phyloP scores from a whole-genome alignment of 1,140 invertebrate genomes.

The Ptiloglossa arizonensis region DNA sequence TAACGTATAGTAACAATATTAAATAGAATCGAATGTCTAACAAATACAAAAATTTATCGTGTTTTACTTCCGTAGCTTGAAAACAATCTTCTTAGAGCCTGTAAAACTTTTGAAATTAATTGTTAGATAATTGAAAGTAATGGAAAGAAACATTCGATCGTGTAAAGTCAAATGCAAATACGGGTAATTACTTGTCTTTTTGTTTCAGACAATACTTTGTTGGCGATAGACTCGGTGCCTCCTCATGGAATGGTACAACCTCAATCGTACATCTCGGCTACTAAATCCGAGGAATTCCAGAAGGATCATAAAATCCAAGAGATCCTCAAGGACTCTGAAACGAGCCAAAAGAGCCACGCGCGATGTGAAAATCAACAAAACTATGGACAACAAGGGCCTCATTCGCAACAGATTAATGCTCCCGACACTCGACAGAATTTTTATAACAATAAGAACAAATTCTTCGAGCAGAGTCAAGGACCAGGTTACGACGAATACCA shows the following conservation, averaged over 20 bases:
- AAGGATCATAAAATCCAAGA: constrained; percentile 65
- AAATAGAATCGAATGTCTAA: constrained; percentile 1
- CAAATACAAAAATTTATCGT: background rate
- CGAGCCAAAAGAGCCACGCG: constrained; percentile 14
- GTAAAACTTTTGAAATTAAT: background rate
- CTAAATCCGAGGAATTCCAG: constrained; percentile 55
- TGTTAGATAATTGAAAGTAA: background rate
- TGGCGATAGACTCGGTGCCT: constrained; percentile 72
- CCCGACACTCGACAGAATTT: constrained; percentile 20
- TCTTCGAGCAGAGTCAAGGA: constrained; percentile 37
- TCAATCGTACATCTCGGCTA: constrained; percentile 70
- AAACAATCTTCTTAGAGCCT: background rate
- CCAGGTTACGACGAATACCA: constrained; percentile 61
- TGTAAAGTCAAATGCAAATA: too few species aligned
- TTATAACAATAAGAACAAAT: constrained; percentile 41
- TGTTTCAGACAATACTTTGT: constrained; percentile 77
- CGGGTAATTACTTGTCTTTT: constrained; percentile 1
- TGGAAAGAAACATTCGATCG: too few species aligned
- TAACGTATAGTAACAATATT: background rate
- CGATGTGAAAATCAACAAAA: constrained; percentile 44
- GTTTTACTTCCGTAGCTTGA: background rate
- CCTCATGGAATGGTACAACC: constrained; percentile 65
- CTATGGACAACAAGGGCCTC: constrained; percentile 13
- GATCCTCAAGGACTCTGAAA: constrained; percentile 46
- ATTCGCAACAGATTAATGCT: constrained; percentile 7